These are phyloP conservation scores for Manis crassicaudata DNA, from an alignment of 2,797 vertebrate genomes.

Conservation along the genomic window DNA sequence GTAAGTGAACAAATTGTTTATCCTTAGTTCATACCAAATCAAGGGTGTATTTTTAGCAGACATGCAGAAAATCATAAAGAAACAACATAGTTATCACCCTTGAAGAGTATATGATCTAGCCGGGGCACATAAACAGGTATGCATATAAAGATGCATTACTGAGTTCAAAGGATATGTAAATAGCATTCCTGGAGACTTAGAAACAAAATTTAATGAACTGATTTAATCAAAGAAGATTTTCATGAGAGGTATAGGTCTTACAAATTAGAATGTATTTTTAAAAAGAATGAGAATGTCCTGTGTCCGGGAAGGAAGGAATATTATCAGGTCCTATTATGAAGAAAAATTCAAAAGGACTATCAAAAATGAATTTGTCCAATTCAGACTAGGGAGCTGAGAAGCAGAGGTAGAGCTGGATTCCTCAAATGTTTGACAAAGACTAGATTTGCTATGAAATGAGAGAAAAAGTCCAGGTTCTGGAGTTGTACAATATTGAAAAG, in stretches of 20 bases:
- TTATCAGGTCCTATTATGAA: not conserved
- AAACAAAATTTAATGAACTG: not conserved
- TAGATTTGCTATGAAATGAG: not conserved
- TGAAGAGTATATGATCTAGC: not conserved
- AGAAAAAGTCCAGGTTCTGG: not conserved
- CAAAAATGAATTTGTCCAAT: not conserved
- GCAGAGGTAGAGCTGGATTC: not conserved
- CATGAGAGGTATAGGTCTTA: not conserved
- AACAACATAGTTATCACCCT: not conserved
- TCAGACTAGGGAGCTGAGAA: not conserved
- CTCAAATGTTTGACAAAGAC: not conserved
- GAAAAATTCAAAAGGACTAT: not conserved
- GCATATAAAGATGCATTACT: not conserved
- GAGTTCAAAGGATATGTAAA: slow-evolving; percentile 4
- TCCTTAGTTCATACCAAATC: slow-evolving; percentile 26
- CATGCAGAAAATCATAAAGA: not conserved
- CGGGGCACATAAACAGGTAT: not conserved
- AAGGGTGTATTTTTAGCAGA: slow-evolving; percentile 33
- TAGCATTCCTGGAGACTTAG: not conserved
- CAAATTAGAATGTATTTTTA: not conserved
- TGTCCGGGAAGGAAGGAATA: not conserved
- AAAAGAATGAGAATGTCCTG: not conserved
- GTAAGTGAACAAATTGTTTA: not conserved
- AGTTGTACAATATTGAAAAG: not conserved
- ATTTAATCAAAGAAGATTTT: not conserved